Evolutionary conservation across 2,113 vertebrate genomes (phyloP), one percentile per base, ranked within the genome.

Genomic region (Dicrurus megarhynchus): DNA sequence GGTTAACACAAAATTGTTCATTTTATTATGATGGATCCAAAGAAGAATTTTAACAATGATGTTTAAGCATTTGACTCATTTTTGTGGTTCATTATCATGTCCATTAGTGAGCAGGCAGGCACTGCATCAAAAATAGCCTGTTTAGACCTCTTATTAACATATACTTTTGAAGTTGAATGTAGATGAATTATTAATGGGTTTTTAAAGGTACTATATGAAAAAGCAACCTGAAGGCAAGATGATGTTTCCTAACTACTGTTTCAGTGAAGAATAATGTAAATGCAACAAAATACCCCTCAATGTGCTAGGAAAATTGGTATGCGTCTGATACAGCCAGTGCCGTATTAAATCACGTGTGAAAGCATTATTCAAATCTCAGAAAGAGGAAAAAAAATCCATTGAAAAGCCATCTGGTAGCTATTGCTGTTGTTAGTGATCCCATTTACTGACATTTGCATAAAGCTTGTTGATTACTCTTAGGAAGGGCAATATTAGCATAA

Each of bases 1-100:
- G 89, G 92, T 96, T 94, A 97, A 70, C 74, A 44, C 77, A 75
- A 96, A 98, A 95, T 95, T 87, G 76, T 33, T 81, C 61, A 28
- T 92, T 96, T 96, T 97, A 81, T 90, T 94, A 89, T 91, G 76
- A 68, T 94, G 91, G 89, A 89, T 96, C 65, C 86, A 95, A 96
- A 97, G 44, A 76, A 94, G 92, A 91, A 90, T 90, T 96, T 97
- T 95, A 97, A 95, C 92, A 97, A 92, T 84, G 96, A 97, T 73
- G 52, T 82, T 97, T 95, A 91, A 97, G 60, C 42, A 75, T 96
- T 97, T 97, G 84, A 96, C 96, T 97, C 92, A 84, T 96, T 94
- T 89, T 74, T 90, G 82, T 96, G 61, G 63, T 95, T 97, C 81
- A 88, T 96, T 86, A 96, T 95, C 94, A 89, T 91, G 95, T 97